Evolutionary conservation across 1,140 invertebrate genomes (phyloP).

Genomic region (Melanaphis sacchari): DNA sequence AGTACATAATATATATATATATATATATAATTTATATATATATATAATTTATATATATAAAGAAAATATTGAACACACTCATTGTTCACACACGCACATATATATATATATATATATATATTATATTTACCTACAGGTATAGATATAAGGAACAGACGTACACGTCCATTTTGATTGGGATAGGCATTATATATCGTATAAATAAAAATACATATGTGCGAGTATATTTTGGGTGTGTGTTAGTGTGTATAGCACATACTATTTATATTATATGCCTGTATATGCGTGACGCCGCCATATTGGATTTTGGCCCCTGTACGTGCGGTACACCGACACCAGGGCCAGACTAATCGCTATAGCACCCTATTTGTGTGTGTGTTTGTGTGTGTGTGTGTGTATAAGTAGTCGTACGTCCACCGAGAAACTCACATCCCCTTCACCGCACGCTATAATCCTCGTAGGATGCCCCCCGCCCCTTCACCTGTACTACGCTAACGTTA

Average conservation of each 20-base stretch:
- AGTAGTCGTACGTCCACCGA: not conserved
- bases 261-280: not conserved
- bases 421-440: not conserved
- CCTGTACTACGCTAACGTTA: not conserved
- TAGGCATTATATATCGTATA: constrained; percentile 4
- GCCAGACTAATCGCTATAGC: constrained; percentile 25
- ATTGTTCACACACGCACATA: too few relatives aligned
- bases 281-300: constrained; percentile 23
- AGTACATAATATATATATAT: too few relatives aligned
- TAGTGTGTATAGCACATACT: not conserved
- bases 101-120: not conserved
- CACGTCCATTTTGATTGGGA: constrained; percentile 40
- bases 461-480: not conserved
- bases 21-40: not conserved
- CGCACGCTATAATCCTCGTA: not conserved
- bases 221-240: not conserved
- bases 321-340: not conserved
- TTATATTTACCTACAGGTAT: not conserved
- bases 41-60: too few relatives aligned
- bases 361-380: not conserved
- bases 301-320: not conserved
- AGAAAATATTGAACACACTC: not conserved
- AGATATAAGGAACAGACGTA: not conserved
- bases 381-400: not conserved
- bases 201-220: not conserved